Evolutionary conservation across 2,888 invertebrate species (phyloP).

Genomic region (Euphydryas editha): DNA sequence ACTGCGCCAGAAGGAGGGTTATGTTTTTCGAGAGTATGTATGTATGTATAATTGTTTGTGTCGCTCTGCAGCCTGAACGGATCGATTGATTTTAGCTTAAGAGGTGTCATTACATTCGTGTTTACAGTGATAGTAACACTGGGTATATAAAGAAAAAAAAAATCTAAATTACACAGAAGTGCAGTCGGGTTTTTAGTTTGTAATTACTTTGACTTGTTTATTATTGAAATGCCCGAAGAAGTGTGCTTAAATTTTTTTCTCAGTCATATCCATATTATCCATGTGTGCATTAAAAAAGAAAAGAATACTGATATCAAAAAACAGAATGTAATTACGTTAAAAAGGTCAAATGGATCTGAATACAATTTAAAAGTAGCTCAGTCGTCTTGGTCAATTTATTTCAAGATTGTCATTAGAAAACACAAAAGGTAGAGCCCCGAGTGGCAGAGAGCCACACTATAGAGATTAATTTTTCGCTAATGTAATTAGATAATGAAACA

Average conservation of each 20-base stretch:
- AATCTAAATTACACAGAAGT: no score
- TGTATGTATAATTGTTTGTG: no score
- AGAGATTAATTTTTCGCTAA: conserved; percentile 49
- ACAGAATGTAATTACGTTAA: conserved; percentile 28
- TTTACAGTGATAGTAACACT: no score
- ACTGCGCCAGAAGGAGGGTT: no score
- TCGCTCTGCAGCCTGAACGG: no score
- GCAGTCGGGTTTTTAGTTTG: no score
- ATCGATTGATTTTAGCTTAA: no score
- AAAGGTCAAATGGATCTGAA: conserved; percentile 38
- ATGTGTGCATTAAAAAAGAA: background rate
- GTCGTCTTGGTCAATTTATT: conserved; percentile 44
- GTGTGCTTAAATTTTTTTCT: background rate
- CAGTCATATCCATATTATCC: background rate
- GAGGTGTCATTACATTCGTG: no score
- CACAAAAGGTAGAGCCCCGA: conserved; percentile 41
- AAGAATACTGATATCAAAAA: background rate
- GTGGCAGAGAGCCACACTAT: conserved; percentile 47
- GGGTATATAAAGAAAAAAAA: no score
- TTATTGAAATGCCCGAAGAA: background rate
- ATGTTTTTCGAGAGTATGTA: no score
- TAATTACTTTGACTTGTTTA: no score
- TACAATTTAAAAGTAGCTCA: conserved; percentile 42
- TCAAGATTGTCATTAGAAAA: conserved; percentile 38
- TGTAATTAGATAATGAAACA: conserved; percentile 58